These are phyloP conservation scores for Takifugu ocellatus DNA, from an alignment of 2,797 vertebrate genomes.

Conservation along the genomic window DNA sequence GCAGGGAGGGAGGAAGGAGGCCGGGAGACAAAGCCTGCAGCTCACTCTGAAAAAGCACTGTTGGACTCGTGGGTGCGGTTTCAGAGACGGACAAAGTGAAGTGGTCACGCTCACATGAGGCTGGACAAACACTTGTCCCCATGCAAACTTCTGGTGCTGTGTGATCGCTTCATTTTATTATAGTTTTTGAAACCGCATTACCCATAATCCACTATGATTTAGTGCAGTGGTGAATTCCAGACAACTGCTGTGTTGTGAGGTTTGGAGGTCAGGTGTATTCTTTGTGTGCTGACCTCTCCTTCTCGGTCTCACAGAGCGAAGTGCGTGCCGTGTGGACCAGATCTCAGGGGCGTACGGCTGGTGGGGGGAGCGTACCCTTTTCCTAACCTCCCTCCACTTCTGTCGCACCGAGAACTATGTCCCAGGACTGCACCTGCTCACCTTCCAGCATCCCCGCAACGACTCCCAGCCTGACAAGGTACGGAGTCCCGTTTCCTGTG, in stretches of 20 bases:
- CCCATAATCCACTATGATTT: slow-evolving; percentile 37
- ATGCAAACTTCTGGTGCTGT: slow-evolving; percentile 24
- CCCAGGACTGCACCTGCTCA: slow-evolving; percentile 92
- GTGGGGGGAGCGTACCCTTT: slow-evolving; percentile 90
- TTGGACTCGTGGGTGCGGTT: slow-evolving; percentile 35
- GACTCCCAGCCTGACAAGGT: slow-evolving; percentile 95
- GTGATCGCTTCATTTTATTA: slow-evolving; percentile 41
- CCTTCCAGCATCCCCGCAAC: slow-evolving; percentile 91
- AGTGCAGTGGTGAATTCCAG: slow-evolving; percentile 37
- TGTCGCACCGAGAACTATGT: slow-evolving; percentile 90
- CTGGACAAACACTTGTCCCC: slow-evolving; percentile 44
- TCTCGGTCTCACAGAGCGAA: slow-evolving; percentile 80
- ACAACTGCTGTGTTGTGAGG: slow-evolving; percentile 48
- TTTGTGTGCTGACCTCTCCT: slow-evolving; percentile 73
- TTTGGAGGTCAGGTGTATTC: slow-evolving; percentile 65
- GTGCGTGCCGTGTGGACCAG: slow-evolving; percentile 89
- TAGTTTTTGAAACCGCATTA: slow-evolving; percentile 29
- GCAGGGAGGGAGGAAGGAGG: slow-evolving; percentile 61
- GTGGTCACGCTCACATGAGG: slow-evolving; percentile 33
- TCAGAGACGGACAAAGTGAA: slow-evolving; percentile 41
- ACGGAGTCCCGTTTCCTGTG: slow-evolving; percentile 59
- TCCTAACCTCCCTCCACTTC: slow-evolving; percentile 85
- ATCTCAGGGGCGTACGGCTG: slow-evolving; percentile 92
- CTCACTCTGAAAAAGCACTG: slow-evolving; percentile 19
- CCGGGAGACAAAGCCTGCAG: slow-evolving; percentile 28